Evolutionary conservation across 2,797 vertebrate genomes (phyloP), one percentile per base, ranked within the genome.

Genomic region (Halcyon badia): DNA sequence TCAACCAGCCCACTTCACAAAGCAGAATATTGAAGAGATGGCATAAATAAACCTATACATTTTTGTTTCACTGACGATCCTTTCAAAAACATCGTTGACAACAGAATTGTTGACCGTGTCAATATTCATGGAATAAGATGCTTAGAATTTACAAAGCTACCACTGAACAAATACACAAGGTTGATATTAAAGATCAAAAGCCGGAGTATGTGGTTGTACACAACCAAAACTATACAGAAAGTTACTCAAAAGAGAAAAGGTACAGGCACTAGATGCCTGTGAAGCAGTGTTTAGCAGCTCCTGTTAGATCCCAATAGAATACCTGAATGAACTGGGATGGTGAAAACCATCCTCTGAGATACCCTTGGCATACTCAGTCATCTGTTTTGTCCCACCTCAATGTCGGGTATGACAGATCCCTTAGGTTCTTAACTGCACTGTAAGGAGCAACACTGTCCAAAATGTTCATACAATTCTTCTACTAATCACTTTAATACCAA

Each of bases 141-240:
- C 42, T 83, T 71, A 56, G 41, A 31, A 82, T 87, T 93, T 94
- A 89, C 76, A 82, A 96, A 76, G 31, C 80, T 87, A 75, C 18
- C 46, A 26, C 37, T 56, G 54, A 94, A 68, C 5, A 84, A 83
- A 31, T 21, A 90, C 11, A 58, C 44, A 94, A 81, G 39, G 10
- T 9, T 22, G 44, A 65, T 42, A 66, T 75, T 44, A 65, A 56
- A 79, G 33, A 65, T 28, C 65, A 84, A 83, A 77, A 64, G 21
- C 70, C 61, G 58, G 44, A 83, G 39, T 72, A 87, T 78, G 92
- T 94, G 25, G 44, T 69, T 37, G 35, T 11, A 76, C 4, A 19
- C 25, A 80, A 46, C 25, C 33, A 68, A 89, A 89, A 62, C 49
- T 61, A 21, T 21, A 58, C 41, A 56, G 71, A 83, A 72, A 94